Conservation (phyloP, 2,797 vertebrate genomes). For the Eospalax fontanierii region DNA sequence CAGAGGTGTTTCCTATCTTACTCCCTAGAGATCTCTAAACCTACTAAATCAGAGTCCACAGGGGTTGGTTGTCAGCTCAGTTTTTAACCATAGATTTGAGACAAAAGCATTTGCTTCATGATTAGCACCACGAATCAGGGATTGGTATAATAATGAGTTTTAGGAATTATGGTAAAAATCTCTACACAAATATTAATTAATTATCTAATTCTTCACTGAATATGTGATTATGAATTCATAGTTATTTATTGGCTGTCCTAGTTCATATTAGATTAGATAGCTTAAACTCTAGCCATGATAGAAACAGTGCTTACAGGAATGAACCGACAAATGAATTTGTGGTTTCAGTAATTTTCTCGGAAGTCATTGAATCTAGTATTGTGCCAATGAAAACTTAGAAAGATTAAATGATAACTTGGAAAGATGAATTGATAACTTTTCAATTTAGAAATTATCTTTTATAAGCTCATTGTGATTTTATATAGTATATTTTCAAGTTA, state of each 20-base stretch:
- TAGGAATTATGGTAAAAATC: neutral
- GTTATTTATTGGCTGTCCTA: neutral
- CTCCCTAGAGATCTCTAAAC: neutral
- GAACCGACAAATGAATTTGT: neutral
- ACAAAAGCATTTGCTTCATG: neutral
- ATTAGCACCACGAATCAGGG: neutral
- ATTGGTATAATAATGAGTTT: neutral
- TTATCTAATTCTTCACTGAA: constrained; percentile 15
- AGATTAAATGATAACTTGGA: neutral
- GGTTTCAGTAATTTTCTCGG: neutral
- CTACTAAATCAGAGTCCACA: neutral
- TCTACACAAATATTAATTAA: neutral
- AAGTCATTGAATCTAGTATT: neutral
- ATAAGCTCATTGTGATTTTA: constrained; percentile 28
- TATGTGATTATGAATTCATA: neutral
- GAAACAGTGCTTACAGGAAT: neutral
- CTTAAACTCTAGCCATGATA: neutral
- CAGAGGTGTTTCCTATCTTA: neutral
- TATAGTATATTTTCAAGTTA: neutral
- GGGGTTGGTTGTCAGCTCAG: neutral
- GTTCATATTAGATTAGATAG: neutral
- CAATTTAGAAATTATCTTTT: constrained; percentile 23
- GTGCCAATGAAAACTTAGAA: neutral
- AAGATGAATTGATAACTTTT: constrained; percentile 6
- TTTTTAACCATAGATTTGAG: constrained; percentile 21